Conservation (phyloP, 2,113 vertebrate genomes). For the Alligator sinensis region DNA sequence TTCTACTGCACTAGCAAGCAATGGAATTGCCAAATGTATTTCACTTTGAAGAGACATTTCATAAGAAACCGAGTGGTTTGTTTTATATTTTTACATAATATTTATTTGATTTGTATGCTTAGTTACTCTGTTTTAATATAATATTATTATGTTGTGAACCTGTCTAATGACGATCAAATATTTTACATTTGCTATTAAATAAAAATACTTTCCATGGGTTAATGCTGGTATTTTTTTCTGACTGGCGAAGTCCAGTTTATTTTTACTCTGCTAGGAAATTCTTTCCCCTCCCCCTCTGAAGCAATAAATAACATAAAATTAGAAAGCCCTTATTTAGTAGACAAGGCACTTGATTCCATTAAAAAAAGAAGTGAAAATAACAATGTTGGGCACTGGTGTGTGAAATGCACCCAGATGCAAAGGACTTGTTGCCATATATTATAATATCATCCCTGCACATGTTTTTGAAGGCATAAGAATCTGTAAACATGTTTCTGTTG, state of each 20-base stretch:
- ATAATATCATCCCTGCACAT: constrained; percentile 67
- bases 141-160: constrained; percentile 56
- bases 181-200: constrained; percentile 68
- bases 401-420: constrained; percentile 78
- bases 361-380: constrained; percentile 87
- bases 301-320: constrained; percentile 80
- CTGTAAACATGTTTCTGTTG: constrained; percentile 42
- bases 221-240: constrained; percentile 48
- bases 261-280: constrained; percentile 77
- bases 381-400: constrained; percentile 72
- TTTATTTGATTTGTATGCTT: constrained; percentile 43
- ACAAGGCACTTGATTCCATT: constrained; percentile 75
- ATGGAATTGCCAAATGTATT: constrained; percentile 38
- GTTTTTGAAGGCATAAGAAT: constrained; percentile 43
- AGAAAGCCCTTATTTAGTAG: constrained; percentile 79
- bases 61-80: constrained; percentile 43
- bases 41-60: constrained; percentile 53
- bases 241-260: constrained; percentile 49
- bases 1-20: constrained; percentile 47
- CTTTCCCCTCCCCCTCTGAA: constrained; percentile 72
- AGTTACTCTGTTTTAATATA: constrained; percentile 61
- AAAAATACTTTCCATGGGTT: constrained; percentile 37
- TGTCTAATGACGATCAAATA: constrained; percentile 42
- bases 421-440: constrained; percentile 54
- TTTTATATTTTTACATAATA: constrained; percentile 31